Evolutionary conservation across 2,113 vertebrate species (phyloP).

Genomic region (Charadrius vociferus): DNA sequence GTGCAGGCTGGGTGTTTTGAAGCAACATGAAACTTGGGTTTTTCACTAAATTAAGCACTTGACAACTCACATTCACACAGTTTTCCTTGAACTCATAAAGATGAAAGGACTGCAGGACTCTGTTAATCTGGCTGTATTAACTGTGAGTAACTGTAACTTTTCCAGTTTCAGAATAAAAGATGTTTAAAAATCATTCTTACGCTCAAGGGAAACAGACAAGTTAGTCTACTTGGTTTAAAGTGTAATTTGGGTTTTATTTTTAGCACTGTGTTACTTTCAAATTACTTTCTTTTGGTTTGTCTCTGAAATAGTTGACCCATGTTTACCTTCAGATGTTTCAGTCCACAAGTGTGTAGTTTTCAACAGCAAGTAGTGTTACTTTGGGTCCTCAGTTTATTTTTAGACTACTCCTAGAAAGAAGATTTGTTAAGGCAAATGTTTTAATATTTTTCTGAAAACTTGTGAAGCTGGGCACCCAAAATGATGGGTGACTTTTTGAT

Average conservation of each 20-base stretch:
- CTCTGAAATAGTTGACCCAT: neutral
- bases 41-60: neutral
- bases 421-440: neutral
- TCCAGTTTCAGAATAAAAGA: neutral
- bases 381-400: neutral
- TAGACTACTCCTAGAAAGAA: neutral
- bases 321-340: neutral
- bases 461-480: neutral
- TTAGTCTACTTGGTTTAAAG: neutral
- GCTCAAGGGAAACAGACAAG: neutral
- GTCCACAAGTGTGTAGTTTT: neutral
- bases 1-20: neutral
- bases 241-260: neutral
- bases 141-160: neutral
- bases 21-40: neutral
- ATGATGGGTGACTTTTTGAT: neutral
- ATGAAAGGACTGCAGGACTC: neutral
- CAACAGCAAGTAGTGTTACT: neutral
- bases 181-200: neutral
- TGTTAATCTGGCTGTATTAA: neutral
- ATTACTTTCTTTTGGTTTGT: neutral
- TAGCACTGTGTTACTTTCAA: neutral
- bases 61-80: neutral
- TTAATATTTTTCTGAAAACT: neutral
- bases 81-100: neutral